Evolutionary conservation across 2,888 invertebrate species (phyloP).

Genomic region (Meliscaeva auricollis): DNA sequence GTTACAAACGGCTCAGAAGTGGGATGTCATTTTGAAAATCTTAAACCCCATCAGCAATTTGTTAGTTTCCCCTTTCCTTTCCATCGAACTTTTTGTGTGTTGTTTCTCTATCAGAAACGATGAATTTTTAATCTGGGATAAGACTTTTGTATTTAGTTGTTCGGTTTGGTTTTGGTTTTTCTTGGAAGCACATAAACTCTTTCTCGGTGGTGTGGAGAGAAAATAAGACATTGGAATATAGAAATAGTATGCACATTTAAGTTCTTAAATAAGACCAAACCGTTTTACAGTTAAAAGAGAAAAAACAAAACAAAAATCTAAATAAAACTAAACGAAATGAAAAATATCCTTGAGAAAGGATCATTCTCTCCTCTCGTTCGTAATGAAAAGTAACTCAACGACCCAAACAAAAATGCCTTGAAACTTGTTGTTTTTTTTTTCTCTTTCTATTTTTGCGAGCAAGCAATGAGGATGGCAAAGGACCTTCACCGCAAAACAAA

Average conservation of each 20-base stretch:
- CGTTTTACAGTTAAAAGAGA: background rate
- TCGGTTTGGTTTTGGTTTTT: conserved; percentile 48
- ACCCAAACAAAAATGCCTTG: conserved; percentile 61
- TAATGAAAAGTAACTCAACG: conserved; percentile 54
- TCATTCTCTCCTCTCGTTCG: conserved; percentile 33
- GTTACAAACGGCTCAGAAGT: conserved; percentile 9
- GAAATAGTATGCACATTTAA: conserved; percentile 60
- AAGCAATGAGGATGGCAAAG: conserved; percentile 50
- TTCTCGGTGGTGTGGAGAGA: background rate
- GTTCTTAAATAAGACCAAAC: conserved; percentile 42
- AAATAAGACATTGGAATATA: conserved; percentile 21
- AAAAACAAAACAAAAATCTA: conserved; percentile 12
- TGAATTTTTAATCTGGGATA: conserved; percentile 71
- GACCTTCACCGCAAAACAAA: conserved; percentile 72
- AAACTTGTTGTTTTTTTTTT: conserved; percentile 36
- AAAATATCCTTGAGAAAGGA: conserved; percentile 63
- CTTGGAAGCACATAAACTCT: conserved; percentile 11
- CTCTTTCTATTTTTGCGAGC: conserved; percentile 26
- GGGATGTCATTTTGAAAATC: conserved; percentile 40
- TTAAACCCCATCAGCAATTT: conserved; percentile 70
- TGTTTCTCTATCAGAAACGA: conserved; percentile 56
- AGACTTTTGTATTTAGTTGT: conserved; percentile 54
- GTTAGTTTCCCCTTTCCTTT: conserved; percentile 46
- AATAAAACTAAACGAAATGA: conserved; percentile 41
- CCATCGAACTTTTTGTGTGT: conserved; percentile 61